Evolutionary conservation across 2,113 vertebrate species (phyloP).

Genomic region (Otus sunia): DNA sequence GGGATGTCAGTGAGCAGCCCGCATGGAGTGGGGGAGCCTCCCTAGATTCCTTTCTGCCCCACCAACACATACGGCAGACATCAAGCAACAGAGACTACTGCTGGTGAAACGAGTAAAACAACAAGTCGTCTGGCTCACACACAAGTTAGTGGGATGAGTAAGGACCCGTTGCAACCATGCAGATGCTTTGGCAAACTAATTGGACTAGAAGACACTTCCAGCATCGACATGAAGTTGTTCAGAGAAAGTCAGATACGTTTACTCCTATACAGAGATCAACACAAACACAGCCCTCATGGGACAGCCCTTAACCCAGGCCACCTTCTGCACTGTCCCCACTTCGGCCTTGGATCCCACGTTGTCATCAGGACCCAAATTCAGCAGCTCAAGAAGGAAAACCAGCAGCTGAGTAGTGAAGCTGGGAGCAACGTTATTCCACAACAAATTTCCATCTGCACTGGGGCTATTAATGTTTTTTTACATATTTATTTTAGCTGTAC

Average conservation of each 20-base stretch:
- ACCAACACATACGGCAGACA: neutral
- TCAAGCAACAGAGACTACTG: neutral
- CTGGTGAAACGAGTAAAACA: neutral
- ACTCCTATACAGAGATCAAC: neutral
- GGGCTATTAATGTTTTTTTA: neutral
- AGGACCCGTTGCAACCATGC: neutral
- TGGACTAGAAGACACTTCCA: neutral
- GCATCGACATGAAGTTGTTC: neutral
- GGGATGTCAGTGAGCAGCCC: neutral
- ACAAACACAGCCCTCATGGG: accelerated
- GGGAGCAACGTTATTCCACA: neutral
- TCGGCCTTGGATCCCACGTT: neutral
- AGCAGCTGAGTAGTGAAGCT: neutral
- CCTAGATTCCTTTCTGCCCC: neutral
- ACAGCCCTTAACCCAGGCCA: neutral
- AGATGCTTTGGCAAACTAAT: neutral
- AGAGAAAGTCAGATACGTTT: neutral
- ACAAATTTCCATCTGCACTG: neutral
- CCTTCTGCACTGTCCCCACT: neutral
- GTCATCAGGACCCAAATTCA: neutral
- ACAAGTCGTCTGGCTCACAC: neutral
- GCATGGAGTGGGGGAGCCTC: neutral
- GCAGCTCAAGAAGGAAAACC: neutral
- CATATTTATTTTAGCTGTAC: neutral
- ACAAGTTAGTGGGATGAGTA: slow-evolving; percentile 2